These are phyloP conservation scores for Chirona hameri DNA, from an alignment of 2,888 invertebrate genomes.

Conservation along the genomic window DNA sequence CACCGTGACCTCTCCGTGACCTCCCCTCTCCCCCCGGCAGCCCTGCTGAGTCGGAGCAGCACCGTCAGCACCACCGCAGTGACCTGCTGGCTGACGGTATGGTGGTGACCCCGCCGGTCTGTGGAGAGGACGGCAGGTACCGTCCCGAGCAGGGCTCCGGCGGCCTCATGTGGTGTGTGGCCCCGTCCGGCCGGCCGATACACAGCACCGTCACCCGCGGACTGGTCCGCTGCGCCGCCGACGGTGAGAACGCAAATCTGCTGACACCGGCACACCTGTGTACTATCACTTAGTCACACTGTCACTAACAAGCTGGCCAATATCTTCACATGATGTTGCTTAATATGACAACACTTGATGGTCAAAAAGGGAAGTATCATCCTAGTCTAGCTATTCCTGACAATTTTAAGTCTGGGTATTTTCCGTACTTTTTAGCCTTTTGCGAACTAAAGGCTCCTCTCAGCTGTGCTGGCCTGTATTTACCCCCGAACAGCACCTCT, in stretches of 20 bases:
- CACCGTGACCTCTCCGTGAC: too few relatives aligned
- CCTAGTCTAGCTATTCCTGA: too few relatives aligned
- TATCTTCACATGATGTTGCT: too few relatives aligned
- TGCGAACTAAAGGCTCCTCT: too few relatives aligned
- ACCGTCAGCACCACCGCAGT: constrained; percentile 29
- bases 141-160: constrained; percentile 44
- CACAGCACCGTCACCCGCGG: constrained; percentile 43
- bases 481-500: not conserved
- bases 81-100: constrained; percentile 40
- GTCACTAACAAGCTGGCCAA: too few relatives aligned
- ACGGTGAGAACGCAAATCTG: constrained; percentile 33
- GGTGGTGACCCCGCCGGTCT: constrained; percentile 44
- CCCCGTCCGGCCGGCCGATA: constrained; percentile 41
- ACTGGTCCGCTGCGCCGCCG: constrained; percentile 41
- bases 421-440: too few relatives aligned
- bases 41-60: not conserved
- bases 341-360: too few relatives aligned
- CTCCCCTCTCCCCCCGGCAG: not conserved
- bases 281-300: too few relatives aligned
- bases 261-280: too few relatives aligned
- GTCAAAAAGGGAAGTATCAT: too few relatives aligned
- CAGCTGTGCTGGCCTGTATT: too few relatives aligned
- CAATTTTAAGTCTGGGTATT: too few relatives aligned
- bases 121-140: constrained; percentile 43
- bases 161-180: constrained; percentile 44